Evolutionary conservation across 2,888 invertebrate genomes (phyloP), one percentile per base, ranked within the genome.

Genomic region (Parnassius apollo): DNA sequence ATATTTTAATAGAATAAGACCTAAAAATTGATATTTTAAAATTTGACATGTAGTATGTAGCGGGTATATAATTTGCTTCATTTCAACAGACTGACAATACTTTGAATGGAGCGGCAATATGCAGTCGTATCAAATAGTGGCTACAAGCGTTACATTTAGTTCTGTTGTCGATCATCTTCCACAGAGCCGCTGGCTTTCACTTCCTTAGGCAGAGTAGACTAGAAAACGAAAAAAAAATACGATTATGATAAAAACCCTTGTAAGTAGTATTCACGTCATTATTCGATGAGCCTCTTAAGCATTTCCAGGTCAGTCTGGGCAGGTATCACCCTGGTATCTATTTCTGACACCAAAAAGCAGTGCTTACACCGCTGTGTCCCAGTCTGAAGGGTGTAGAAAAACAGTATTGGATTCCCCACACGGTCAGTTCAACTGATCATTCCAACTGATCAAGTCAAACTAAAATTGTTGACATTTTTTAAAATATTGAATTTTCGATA

Each of bases 151-250:
- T 65, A 63, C 59, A 69, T 72, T 82, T 85, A 90, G 68, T 89
- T 88, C 69, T 86, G 88, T 76, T 86, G 90, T 77, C 90, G 81
- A 74, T 90, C 88, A 69, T 91, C 91, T 74, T 91, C 91, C 12
- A 77, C 77, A 67, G 85, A 81, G 68, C 83, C 82, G 71, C 76
- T 83, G 57, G 89, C 85, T 78, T 91, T 91, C 67, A 88, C 88
- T 69, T 91, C 91, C 71, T 90, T 90, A 60, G 91, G 88, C 64
- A 88, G 73, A 62, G 89, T 72, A 42, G 91, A 82, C 91, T 91
- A 84, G 45, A 85, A 85, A 66, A 72, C 65, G 75, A 62, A 70
- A 50, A 42, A 18, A 2, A 57, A 11, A 12, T 18, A n/a, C 9
- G 18, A 35, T 35, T 35, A 35, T 35, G 35, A 35, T 42, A 25